phyloP scores from a whole-genome alignment of 2,113 vertebrate genomes.

The Dunckerocampus dactyliophorus region DNA sequence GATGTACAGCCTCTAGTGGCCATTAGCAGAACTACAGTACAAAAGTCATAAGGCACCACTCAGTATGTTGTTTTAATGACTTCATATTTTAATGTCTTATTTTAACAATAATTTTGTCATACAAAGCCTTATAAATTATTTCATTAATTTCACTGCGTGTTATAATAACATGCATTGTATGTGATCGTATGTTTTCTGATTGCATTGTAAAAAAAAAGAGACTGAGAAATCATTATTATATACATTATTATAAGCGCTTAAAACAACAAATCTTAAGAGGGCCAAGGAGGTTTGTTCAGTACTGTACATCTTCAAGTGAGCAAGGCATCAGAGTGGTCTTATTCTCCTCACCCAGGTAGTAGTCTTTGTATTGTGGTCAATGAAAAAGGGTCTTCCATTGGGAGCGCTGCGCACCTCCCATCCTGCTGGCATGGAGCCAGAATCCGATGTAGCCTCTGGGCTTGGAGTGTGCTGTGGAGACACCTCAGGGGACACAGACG shows the following conservation, averaged over 20 bases:
- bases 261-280: neutral
- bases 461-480: conserved; percentile 63
- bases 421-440: conserved; percentile 79
- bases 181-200: no score
- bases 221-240: no score
- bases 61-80: no score
- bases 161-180: no score
- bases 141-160: no score
- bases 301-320: neutral
- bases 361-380: conserved; percentile 91
- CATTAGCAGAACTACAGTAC: neutral
- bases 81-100: no score
- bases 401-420: conserved; percentile 92
- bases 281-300: neutral
- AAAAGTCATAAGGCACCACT: no score
- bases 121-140: no score
- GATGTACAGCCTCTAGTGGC: no score
- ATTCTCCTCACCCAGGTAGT: conserved; percentile 85
- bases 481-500: conserved; percentile 48
- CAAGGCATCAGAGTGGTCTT: neutral
- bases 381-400: conserved; percentile 90
- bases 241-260: neutral
- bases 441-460: conserved; percentile 65
- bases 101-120: no score
- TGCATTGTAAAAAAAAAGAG: no score